These are phyloP conservation scores for Alloplasta piceator DNA, from an alignment of 2,888 invertebrate genomes.

Conservation along the genomic window DNA sequence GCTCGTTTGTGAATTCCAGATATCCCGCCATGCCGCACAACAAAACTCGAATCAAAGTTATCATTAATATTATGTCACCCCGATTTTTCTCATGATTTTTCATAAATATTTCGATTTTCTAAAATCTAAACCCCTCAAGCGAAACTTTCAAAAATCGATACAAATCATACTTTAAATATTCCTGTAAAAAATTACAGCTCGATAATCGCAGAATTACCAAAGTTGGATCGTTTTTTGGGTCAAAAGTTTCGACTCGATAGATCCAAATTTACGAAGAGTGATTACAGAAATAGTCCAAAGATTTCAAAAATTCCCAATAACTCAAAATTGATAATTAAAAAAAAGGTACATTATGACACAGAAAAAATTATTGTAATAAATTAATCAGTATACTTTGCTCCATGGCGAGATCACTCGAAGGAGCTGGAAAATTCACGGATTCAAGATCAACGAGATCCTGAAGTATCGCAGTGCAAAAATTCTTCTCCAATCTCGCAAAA, in stretches of 20 bases:
- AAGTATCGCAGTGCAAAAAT: constrained; percentile 76
- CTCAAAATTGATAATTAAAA: neutral
- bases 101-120: neutral
- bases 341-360: neutral
- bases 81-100: neutral
- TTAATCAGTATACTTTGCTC: constrained; percentile 77
- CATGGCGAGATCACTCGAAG: constrained; percentile 77
- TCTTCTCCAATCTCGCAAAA: constrained; percentile 60
- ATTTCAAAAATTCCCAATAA: too few relatives aligned
- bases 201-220: too few relatives aligned
- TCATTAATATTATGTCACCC: neutral
- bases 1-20: constrained; percentile 80
- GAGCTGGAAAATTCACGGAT: constrained; percentile 72
- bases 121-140: too few relatives aligned
- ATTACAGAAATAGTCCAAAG: too few relatives aligned
- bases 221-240: too few relatives aligned
- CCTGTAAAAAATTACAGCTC: too few relatives aligned
- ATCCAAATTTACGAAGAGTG: too few relatives aligned
- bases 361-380: too few relatives aligned
- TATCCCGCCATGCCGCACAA: constrained; percentile 84
- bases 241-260: too few relatives aligned
- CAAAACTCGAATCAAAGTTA: constrained; percentile 78
- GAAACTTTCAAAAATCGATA: too few relatives aligned
- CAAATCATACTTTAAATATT: too few relatives aligned
- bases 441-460: constrained; percentile 77